Base-by-base conservation (phyloP, 2,797 vertebrate genomes). In the Falco rusticolus region DNA sequence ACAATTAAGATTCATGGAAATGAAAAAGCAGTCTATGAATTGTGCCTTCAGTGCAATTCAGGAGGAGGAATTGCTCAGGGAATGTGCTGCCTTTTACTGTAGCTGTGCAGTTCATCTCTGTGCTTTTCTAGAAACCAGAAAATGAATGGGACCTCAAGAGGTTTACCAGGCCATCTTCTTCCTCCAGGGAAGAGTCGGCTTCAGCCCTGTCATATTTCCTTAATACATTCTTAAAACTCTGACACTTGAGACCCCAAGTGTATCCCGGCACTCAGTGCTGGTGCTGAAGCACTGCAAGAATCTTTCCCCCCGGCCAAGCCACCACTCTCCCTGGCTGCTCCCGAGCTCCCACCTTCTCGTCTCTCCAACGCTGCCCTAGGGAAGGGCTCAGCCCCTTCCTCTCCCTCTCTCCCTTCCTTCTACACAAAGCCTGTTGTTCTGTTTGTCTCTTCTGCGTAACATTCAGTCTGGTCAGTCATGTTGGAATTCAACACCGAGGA, bases 1-100 rank as follows among this genome's bases (percentile, higher is more conserved):
- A 90, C 96, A 96, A 96, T 94, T 96, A 96, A 94, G 90, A 95
- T 87, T 88, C 92, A 89, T 95, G 89, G 90, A 93, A 94, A 92
- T 93, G 93, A 91, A 96, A 94, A 94, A 95, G 69, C 89, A 69
- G 79, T 41, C 94, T 85, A 68, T 87, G 95, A 96, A 94, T 92
- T 90, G 94, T 93, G 71, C 71, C 70, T 96, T 89, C 56, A 5
- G 81, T 87, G 89, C 68, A 84, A 4, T 64, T 70, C 9, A 0
- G 37, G 74, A 60, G 66, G 41, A 89, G 33, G 69, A 89, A 66
- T 47, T 26, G 75, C 78, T 94, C 26, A 34, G 79, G 94, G 69
- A 91, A 26, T 57, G 41, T 3, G 22, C 76, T 92, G 81, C 80
- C 37, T 89, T 82, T 68, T 41, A 14, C 22, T 54, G 37, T 56